Conservation (phyloP, 1,140 invertebrate species). For the Nebria ingens region DNA sequence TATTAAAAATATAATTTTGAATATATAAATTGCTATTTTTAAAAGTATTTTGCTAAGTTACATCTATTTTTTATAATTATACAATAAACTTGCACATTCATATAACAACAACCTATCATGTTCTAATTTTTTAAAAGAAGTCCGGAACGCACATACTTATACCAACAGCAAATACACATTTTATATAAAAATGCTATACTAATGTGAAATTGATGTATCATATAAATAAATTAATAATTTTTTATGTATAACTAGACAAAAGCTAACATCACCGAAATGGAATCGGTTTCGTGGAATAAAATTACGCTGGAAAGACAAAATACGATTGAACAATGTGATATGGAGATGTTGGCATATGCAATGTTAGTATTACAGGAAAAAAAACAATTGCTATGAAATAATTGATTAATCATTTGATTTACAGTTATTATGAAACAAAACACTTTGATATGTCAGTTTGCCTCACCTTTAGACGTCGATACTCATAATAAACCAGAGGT, state of each 20-base stretch:
- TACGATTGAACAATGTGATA: slow-evolving; percentile 98
- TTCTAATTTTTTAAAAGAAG: too few species aligned
- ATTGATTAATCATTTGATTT: slow-evolving; percentile 37
- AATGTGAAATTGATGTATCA: too few species aligned
- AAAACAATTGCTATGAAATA: background rate
- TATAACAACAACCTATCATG: too few species aligned
- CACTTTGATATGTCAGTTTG: slow-evolving; percentile 89
- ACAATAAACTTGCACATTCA: too few species aligned
- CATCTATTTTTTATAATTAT: too few species aligned
- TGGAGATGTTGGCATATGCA: slow-evolving; percentile 99
- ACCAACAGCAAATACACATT: too few species aligned
- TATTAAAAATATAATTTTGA: too few species aligned
- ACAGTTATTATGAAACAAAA: slow-evolving; percentile 86
- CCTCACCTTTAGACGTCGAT: slow-evolving; percentile 86
- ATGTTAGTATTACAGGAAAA: slow-evolving; percentile 58
- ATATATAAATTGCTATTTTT: too few species aligned
- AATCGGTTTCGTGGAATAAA: slow-evolving; percentile 98
- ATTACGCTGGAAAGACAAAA: slow-evolving; percentile 95
- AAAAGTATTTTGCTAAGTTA: too few species aligned
- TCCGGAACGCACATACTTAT: too few species aligned
- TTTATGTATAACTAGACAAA: slow-evolving; percentile 92
- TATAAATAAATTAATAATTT: too few species aligned
- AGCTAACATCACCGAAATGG: slow-evolving; percentile 98
- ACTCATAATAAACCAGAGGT: slow-evolving; percentile 94
- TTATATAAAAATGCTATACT: too few species aligned